Evolutionary conservation across 2,797 vertebrate species (phyloP), one percentile per base, ranked within the genome.

Genomic region (Peromyscus attwateri): DNA sequence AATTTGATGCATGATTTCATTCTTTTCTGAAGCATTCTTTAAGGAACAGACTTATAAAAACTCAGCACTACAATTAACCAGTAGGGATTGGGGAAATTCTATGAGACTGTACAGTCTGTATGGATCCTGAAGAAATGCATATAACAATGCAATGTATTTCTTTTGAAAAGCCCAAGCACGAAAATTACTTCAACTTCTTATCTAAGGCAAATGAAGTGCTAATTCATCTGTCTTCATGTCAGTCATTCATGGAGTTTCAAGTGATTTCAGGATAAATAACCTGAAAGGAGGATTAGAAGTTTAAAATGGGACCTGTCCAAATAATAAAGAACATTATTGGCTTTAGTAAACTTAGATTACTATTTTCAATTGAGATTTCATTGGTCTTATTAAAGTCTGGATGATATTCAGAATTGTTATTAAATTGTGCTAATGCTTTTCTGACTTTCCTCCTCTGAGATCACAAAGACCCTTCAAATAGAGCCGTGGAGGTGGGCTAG

Each of bases 11-110:
- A 3, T 70, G 55, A 91, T 37, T 96, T 90, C 68, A 87, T 96
- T 95, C 37, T 89, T 96, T 92, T 91, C 19, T 7, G 87, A 95
- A 70, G 25, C 82, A 90, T 68, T 80, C 92, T 92, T 94, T 80
- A 87, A 94, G 92, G 91, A 96, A 96, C 17, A 82, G 80, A 94
- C 60, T 83, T 95, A 81, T 34, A 95, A 95, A 92, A 92, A 87
- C 37, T 88, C n/a, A 19, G 13, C 29, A 37, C 92, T 84, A 89
- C 34, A 92, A 91, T 81, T 68, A 95, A 62, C 43, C 40, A 70
- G 71, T 64, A 66, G 16, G 11, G 37, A 52, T 92, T 95, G 82
- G 49, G 40, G 82, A 75, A 89, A 91, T 70, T 70, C 13, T 76
- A 66, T 7, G 80, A 96, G 95, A 71, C n/a, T n/a, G 40, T 7